phyloP scores from a whole-genome alignment of 2,113 vertebrate species.

The Grammomys dolichurus region DNA sequence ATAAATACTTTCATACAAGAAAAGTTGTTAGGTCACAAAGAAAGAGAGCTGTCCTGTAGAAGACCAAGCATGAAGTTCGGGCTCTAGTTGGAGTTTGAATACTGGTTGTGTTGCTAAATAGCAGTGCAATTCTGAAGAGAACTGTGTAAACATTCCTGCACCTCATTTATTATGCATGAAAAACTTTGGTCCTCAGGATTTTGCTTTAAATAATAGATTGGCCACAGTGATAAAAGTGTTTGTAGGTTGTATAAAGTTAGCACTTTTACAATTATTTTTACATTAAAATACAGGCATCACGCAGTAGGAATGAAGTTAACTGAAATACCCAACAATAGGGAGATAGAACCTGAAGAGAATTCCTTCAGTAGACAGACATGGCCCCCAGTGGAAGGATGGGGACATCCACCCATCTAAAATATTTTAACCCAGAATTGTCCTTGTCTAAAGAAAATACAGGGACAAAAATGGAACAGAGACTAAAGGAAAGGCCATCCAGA shows the following conservation, averaged over 20 bases:
- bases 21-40: not conserved
- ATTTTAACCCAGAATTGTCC: too few relatives aligned
- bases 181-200: not conserved
- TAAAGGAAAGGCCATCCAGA: too few relatives aligned
- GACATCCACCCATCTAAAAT: too few relatives aligned
- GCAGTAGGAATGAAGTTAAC: too few relatives aligned
- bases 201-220: constrained; percentile 65
- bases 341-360: too few relatives aligned
- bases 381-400: too few relatives aligned
- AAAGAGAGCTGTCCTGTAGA: not conserved
- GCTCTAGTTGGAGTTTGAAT: not conserved
- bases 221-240: constrained; percentile 27
- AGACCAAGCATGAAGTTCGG: not conserved
- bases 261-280: constrained; percentile 32
- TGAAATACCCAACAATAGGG: too few relatives aligned
- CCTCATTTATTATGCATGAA: constrained; percentile 42
- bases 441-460: too few relatives aligned
- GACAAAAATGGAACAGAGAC: too few relatives aligned
- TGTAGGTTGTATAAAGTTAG: not conserved
- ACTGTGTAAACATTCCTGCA: not conserved
- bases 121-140: not conserved
- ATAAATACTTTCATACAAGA: not conserved
- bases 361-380: too few relatives aligned
- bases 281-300: constrained; percentile 8
- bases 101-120: not conserved